Evolutionary conservation across 2,113 vertebrate species (phyloP).

Genomic region (Oncorhynchus mykiss): DNA sequence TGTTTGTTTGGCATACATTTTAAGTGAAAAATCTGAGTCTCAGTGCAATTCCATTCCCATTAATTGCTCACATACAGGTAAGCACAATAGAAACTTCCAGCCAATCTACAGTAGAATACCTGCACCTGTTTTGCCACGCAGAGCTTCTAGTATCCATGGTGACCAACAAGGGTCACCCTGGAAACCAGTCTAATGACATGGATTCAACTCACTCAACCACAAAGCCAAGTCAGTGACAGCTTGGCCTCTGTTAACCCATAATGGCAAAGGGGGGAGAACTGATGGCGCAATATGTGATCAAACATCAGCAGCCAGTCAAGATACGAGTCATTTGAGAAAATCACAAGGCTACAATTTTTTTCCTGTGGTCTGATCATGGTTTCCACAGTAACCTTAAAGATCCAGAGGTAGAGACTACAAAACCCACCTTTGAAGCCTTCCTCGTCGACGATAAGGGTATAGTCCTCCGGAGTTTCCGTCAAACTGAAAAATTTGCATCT

Average conservation of each 20-base stretch:
- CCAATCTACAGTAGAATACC: conserved; percentile 57
- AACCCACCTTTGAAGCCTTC: conserved; percentile 93
- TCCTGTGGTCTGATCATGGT: conserved; percentile 30
- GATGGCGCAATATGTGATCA: conserved; percentile 65
- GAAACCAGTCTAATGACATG: conserved; percentile 69
- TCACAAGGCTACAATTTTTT: conserved; percentile 41
- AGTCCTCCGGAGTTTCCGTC: conserved; percentile 97
- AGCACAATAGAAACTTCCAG: conserved; percentile 20
- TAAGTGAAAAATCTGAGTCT: too few relatives aligned
- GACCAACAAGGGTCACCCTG: conserved; percentile 72
- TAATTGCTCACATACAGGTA: background rate
- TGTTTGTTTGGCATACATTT: too few relatives aligned
- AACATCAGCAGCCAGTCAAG: conserved; percentile 53
- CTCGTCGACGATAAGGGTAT: conserved; percentile 98
- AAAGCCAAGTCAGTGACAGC: conserved; percentile 50
- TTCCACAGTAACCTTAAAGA: conserved; percentile 47
- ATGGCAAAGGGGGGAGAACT: conserved; percentile 34
- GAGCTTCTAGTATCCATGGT: conserved; percentile 70
- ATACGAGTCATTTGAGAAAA: conserved; percentile 16
- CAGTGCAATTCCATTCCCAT: too few relatives aligned
- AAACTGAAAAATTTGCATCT: conserved; percentile 99
- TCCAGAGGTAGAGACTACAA: conserved; percentile 1
- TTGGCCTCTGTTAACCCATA: conserved; percentile 51
- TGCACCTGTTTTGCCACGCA: conserved; percentile 64
- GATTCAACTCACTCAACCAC: conserved; percentile 65